Conservation (phyloP, 2,888 invertebrate genomes). For the Drosophila fulvimacula region DNA sequence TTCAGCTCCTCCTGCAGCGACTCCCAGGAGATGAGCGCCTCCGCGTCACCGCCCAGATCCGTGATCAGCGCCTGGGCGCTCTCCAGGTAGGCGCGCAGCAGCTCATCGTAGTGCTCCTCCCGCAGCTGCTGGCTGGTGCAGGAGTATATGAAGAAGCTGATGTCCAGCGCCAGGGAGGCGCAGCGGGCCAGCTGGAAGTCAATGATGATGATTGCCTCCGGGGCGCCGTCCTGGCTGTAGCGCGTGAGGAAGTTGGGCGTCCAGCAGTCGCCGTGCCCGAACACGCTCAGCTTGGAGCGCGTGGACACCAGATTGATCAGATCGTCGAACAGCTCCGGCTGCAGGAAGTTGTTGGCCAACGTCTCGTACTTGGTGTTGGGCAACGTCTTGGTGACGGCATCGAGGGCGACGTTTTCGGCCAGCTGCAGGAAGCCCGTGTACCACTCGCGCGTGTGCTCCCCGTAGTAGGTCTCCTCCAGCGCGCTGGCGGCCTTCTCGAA, state of each 20-base stretch:
- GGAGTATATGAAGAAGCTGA: constrained; percentile 87
- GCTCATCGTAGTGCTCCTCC: constrained; percentile 86
- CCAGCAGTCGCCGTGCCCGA: constrained; percentile 91
- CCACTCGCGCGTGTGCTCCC: constrained; percentile 86
- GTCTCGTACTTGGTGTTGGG: constrained; percentile 87
- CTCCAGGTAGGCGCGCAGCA: constrained; percentile 86
- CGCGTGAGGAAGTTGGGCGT: constrained; percentile 90
- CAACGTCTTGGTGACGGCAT: constrained; percentile 88
- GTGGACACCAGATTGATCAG: constrained; percentile 83
- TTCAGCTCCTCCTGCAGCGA: constrained; percentile 84
- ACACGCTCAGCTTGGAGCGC: constrained; percentile 85
- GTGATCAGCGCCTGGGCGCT: constrained; percentile 86
- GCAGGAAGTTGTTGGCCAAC: constrained; percentile 86
- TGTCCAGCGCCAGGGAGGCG: constrained; percentile 78
- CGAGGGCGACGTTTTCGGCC: constrained; percentile 86
- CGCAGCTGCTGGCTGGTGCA: constrained; percentile 88
- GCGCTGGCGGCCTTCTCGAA: constrained; percentile 85
- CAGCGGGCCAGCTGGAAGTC: constrained; percentile 89
- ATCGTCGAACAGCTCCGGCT: constrained; percentile 86
- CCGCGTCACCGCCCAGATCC: constrained; percentile 87
- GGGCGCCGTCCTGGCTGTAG: constrained; percentile 67
- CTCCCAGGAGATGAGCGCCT: constrained; percentile 85
- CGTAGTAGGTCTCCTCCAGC: constrained; percentile 87
- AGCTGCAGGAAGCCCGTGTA: constrained; percentile 86
- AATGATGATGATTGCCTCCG: constrained; percentile 86